Evolutionary conservation across 2,797 vertebrate genomes (phyloP).

Genomic region (Tenualosa ilisha): DNA sequence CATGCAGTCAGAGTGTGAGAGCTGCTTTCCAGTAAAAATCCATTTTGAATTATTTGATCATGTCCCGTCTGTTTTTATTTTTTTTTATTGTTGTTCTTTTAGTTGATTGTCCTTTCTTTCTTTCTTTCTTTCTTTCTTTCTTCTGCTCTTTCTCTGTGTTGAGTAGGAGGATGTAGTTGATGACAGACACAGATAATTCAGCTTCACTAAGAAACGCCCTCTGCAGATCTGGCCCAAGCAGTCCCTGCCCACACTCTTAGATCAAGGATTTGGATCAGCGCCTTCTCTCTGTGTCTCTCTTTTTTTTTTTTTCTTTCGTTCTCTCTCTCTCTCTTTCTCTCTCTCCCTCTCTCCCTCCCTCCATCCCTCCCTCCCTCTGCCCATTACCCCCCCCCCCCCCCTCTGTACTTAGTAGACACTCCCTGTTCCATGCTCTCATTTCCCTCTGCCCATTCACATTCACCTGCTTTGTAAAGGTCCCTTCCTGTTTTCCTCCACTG

Average conservation of each 20-base stretch:
- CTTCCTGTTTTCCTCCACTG: slow-evolving; percentile 4
- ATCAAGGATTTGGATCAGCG: not conserved
- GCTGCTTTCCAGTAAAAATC: not conserved
- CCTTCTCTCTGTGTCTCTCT: not conserved
- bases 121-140: not conserved
- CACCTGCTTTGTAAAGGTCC: slow-evolving; percentile 10
- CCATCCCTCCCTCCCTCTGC: not conserved
- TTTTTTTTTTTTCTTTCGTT: not conserved
- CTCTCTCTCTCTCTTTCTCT: not conserved
- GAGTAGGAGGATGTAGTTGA: slow-evolving; percentile 12
- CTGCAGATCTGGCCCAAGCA: slow-evolving; percentile 2
- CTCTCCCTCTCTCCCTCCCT: slow-evolving; percentile 1
- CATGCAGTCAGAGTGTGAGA: not conserved
- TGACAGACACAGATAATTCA: slow-evolving; percentile 17
- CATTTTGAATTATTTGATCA: not conserved
- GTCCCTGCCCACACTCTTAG: slow-evolving; percentile 19
- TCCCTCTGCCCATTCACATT: not conserved
- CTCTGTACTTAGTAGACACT: not conserved
- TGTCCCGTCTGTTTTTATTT: not conserved
- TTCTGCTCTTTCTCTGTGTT: not conserved
- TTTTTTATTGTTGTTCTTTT: no score
- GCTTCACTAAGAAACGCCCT: slow-evolving; percentile 13
- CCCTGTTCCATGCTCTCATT: slow-evolving; percentile 9
- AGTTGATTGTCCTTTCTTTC: not conserved
- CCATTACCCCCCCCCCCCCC: not conserved